Evolutionary conservation across 2,797 vertebrate genomes (phyloP).

Genomic region (Myioborus melanocephalus): DNA sequence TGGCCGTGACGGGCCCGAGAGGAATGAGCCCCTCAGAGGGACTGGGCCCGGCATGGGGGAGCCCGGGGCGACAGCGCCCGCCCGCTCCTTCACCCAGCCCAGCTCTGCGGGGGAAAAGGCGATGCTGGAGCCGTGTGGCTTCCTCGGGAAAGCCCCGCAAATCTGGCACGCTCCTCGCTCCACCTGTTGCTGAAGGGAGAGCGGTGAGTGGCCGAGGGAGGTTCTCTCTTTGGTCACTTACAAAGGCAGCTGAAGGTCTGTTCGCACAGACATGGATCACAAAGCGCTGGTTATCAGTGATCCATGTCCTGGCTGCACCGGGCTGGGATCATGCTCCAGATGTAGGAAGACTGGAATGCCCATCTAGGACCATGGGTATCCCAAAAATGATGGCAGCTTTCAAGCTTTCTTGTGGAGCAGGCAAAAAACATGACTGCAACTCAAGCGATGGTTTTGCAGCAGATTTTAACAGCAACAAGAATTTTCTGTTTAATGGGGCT

Average conservation of each 20-base stretch:
- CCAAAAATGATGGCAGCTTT: not conserved
- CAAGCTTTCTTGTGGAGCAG: not conserved
- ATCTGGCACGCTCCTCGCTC: fast-evolving
- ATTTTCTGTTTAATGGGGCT: not conserved
- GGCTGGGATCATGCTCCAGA: not conserved
- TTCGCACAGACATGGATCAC: fast-evolving
- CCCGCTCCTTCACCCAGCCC: fast-evolving
- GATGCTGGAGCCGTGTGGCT: fast-evolving
- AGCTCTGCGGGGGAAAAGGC: not conserved
- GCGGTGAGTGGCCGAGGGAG: fast-evolving
- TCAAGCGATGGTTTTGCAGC: not conserved
- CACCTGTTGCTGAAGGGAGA: not conserved
- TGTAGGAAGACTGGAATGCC: not conserved
- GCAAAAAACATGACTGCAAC: not conserved
- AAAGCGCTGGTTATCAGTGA: fast-evolving
- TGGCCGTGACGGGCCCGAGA: not conserved
- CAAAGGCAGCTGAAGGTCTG: not conserved
- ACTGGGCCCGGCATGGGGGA: fast-evolving
- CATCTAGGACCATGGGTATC: not conserved
- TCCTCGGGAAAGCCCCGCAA: not conserved
- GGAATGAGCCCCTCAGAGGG: fast-evolving
- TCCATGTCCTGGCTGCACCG: not conserved
- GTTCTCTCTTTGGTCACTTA: not conserved
- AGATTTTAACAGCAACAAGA: not conserved
- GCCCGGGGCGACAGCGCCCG: fast-evolving